A percentile compares a stretch with the other conserved stretches of the same genome.
phyloP scores from a whole-genome alignment of 2,888 invertebrate genomes.

The Cremastinae sp. region DNA sequence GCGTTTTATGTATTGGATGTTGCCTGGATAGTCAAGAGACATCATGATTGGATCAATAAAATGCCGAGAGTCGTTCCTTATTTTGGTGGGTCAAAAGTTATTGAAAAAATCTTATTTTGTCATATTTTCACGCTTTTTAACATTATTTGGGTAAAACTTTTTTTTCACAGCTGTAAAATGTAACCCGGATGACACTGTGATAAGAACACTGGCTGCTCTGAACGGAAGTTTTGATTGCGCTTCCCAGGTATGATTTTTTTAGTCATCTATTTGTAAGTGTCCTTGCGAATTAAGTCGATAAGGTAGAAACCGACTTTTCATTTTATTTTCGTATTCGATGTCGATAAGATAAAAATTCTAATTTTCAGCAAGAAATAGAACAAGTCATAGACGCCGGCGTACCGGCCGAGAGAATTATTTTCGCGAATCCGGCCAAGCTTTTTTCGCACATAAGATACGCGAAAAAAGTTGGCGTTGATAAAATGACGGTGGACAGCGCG shows the following conservation, averaged over 20 bases:
- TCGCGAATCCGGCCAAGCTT: conserved; percentile 83
- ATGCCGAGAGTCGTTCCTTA: conserved; percentile 75
- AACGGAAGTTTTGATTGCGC: conserved; percentile 85
- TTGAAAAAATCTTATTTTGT: conserved; percentile 77
- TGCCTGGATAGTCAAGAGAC: conserved; percentile 70
- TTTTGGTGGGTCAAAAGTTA: conserved; percentile 76
- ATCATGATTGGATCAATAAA: conserved; percentile 72
- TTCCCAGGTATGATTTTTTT: conserved; percentile 79
- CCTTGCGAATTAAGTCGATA: neutral
- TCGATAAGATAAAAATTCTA: neutral
- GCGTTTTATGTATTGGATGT: conserved; percentile 73
- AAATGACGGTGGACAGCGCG: conserved; percentile 83
- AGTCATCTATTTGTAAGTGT: neutral
- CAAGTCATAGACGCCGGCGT: conserved; percentile 81
- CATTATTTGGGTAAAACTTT: neutral
- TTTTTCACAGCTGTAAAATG: conserved; percentile 83
- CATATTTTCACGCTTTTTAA: conserved; percentile 10
- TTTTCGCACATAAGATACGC: conserved; percentile 82
- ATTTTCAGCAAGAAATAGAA: conserved; percentile 81
- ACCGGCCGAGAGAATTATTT: conserved; percentile 81
- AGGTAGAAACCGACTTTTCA: neutral
- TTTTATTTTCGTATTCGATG: neutral
- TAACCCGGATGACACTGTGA: conserved; percentile 81
- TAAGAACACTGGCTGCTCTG: conserved; percentile 80
- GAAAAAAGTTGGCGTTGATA: conserved; percentile 79